Evolutionary conservation across 2,113 vertebrate species (phyloP), one percentile per base, ranked within the genome.

Genomic region (Apistogramma diplotaenia): DNA sequence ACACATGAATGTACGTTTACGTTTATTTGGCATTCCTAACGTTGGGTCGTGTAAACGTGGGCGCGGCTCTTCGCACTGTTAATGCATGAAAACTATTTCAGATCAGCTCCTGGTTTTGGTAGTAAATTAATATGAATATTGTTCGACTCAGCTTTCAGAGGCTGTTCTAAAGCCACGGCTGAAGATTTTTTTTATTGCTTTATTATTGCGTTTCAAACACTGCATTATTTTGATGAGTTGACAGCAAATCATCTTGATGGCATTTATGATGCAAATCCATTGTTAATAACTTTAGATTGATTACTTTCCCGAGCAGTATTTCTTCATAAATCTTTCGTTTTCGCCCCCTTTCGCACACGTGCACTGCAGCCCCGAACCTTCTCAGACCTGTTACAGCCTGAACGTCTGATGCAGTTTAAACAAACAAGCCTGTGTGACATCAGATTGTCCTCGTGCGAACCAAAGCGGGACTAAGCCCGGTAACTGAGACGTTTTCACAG

Each of bases 131-230:
- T 21, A 4, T 9, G 16, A 56, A 84, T 37, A 65, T 60, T 54
- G 58, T 59, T 78, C 35, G 61, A 37, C 60, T 70, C 11, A 29
- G 16, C 33, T 9, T 35, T 73, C 53, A 37, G 53, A 55, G 1
- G 18, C n/a, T 35, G 23, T 35, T 29, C 25, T 54, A 13, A 53
- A 76, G 73, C 60, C 56, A 9, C 61, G 74, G 65, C 57, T 61
- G 72, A 60, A 73, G 16, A 21, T 31, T 71, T 59, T 33, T 81
- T 85, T 84, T 82, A 79, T 83, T 15, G 57, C 77, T 40, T 61
- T 79, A 57, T 85, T 73, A 88, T 61, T 81, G 78, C 61, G 55
- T 83, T 67, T 82, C 53, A 65, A 51, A 77, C 61, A 35, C 79
- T 83, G 54, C 53, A 65, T 90, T 60, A 84, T 59, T 65, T 74